phyloP scores from a whole-genome alignment of 1,140 invertebrate species.

The Campoletis sonorensis region DNA sequence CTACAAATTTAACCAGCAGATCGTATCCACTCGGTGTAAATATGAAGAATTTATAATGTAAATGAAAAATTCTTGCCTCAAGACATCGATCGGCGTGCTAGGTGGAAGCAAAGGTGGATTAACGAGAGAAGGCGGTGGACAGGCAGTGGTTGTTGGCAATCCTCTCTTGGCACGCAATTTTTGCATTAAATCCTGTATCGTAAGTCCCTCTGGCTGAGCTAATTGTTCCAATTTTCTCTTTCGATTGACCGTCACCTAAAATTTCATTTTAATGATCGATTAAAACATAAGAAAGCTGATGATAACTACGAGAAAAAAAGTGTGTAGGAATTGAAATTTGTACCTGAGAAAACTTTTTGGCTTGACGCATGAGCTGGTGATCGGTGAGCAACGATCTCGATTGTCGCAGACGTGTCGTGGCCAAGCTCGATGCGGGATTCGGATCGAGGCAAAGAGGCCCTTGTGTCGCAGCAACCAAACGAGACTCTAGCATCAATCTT shows the following conservation, averaged over 20 bases:
- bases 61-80: conserved; percentile 58
- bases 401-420: conserved; percentile 85
- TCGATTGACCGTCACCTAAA: conserved; percentile 85
- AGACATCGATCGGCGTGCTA: conserved; percentile 70
- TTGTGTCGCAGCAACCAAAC: conserved; percentile 88
- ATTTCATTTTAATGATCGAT: conserved; percentile 6
- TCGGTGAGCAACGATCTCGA: conserved; percentile 86
- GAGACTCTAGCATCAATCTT: conserved; percentile 86
- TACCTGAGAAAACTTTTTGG: conserved; percentile 85
- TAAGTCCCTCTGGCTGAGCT: conserved; percentile 86
- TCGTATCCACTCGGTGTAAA: background rate
- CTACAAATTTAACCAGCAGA: too few relatives aligned
- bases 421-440: conserved; percentile 85
- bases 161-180: conserved; percentile 67
- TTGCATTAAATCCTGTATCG: conserved; percentile 83
- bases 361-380: conserved; percentile 84
- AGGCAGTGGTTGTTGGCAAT: conserved; percentile 67
- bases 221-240: conserved; percentile 92
- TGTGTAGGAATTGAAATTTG: background rate
- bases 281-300: conserved; percentile 4
- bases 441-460: conserved; percentile 92
- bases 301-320: conserved; percentile 54
- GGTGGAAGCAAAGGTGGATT: conserved; percentile 71
- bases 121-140: conserved; percentile 70
- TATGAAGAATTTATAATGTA: background rate